Evolutionary conservation across 2,888 invertebrate species (phyloP), one percentile per base, ranked within the genome.

Genomic region (Agrotis ipsilon): DNA sequence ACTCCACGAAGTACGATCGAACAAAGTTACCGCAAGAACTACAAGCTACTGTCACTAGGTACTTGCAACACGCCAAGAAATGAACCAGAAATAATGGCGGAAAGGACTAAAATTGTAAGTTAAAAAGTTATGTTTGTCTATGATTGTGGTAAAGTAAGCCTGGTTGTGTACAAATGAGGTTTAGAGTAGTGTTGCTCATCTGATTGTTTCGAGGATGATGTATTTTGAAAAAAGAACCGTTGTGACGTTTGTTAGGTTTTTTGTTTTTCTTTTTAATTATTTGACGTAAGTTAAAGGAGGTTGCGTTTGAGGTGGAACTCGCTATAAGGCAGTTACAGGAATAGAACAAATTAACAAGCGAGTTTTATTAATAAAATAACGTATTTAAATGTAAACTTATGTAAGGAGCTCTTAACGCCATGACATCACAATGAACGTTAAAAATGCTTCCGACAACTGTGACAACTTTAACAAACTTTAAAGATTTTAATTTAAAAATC

Each of bases 1-100:
- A 97, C 91, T 91, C 95, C 16, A 92, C 93, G 61, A 94, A 90
- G 51, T 92, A 94, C 84, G 96, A 97, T 88, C 96, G 98, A 82
- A 96, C 90, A 59, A 89, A 91, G 67, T 90, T 97, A 82, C 97
- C 97, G 1, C 90, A 92, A 4, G 94, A 96, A n/a, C 81, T 96
- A 3, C 88, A 89, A 5, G 70, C 87, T 0, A 86, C 94, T 19
- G 92, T 96, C 55, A 64, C 83, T 9, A 90, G 95, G 78, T 96
- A 96, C 78, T 80, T 94, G 48, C 94, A 93, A 27, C 75, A 89
- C 24, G 86, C 91, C 24, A 92, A 87, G 86, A 94, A 94, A 84
- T 94, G 90, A 93, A 67, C 27, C 24, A 21, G 39, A 51, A 24
- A 58, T 48, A 54, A 74, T 68, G 46, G 54, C 48, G 19, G 71